Conservation (phyloP, 2,797 vertebrate genomes). For the Decapterus maruadsi region DNA sequence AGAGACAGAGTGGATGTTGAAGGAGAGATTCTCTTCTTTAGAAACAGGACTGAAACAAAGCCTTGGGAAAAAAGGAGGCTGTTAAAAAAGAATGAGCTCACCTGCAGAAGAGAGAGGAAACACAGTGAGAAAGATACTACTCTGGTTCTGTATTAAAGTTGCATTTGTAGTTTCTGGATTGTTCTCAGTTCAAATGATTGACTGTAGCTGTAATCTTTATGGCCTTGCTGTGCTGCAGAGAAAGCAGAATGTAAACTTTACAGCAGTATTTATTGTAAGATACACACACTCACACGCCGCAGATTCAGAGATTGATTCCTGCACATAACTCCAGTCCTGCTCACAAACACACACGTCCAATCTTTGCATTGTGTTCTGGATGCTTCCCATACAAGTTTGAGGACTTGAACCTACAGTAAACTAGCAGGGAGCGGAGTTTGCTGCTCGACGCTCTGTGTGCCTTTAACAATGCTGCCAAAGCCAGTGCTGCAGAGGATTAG, state of each 20-base stretch:
- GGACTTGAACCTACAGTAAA: constrained; percentile 1
- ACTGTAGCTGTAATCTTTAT: constrained; percentile 67
- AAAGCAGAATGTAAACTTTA: constrained; percentile 64
- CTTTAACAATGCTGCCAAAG: constrained; percentile 60
- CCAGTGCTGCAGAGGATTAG: constrained; percentile 49
- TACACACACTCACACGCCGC: constrained; percentile 2
- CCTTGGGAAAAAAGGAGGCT: constrained; percentile 6
- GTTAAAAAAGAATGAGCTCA: constrained; percentile 39
- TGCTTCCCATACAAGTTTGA: constrained; percentile 7
- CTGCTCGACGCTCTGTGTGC: constrained; percentile 20
- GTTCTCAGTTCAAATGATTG: constrained; percentile 52
- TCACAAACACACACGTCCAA: constrained; percentile 8
- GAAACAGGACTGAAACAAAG: constrained; percentile 39
- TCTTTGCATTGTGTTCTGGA: constrained; percentile 2
- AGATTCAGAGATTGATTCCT: constrained; percentile 29
- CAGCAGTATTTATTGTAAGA: constrained; percentile 50
- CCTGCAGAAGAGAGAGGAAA: constrained; percentile 17
- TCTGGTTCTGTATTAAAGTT: constrained; percentile 31
- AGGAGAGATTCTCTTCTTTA: constrained; percentile 8
- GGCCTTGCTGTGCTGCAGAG: constrained; percentile 21
- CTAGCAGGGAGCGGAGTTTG: constrained; percentile 3
- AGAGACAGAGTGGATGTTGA: constrained; percentile 11
- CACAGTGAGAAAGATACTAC: constrained; percentile 26
- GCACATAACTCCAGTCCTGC: constrained; percentile 4
- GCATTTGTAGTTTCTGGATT: constrained; percentile 63